phyloP scores from a whole-genome alignment of 2,888 invertebrate genomes.

The Cheilosia vernalis region DNA sequence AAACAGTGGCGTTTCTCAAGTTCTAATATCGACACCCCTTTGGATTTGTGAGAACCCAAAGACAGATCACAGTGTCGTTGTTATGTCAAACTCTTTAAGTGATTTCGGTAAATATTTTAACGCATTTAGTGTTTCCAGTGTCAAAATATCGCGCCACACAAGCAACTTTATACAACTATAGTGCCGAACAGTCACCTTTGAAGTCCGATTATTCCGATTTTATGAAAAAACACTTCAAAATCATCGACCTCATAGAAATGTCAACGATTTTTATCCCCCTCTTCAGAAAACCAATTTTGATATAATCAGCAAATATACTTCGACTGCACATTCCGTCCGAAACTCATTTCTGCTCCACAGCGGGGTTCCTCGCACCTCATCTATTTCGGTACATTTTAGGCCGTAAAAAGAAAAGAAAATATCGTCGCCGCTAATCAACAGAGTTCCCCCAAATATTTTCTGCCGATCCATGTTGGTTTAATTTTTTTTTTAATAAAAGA shows the following conservation, averaged over 20 bases:
- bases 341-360: conserved; percentile 19
- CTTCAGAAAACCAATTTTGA: conserved; percentile 20
- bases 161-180: no score
- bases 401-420: neutral
- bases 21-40: no score
- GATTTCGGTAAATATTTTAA: no score
- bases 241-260: neutral
- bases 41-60: no score
- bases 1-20: no score
- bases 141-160: no score
- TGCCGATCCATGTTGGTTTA: conserved; percentile 47
- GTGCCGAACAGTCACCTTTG: no score
- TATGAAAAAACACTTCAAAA: neutral
- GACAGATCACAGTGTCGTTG: no score
- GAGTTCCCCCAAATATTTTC: conserved; percentile 24
- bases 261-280: neutral
- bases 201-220: neutral
- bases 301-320: conserved; percentile 13
- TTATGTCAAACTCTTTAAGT: no score
- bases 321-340: neutral
- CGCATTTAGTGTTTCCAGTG: no score
- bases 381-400: conserved; percentile 43
- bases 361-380: conserved; percentile 1
- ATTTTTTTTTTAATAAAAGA: conserved; percentile 27
- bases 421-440: conserved; percentile 41